A percentile compares a stretch with the other conserved stretches of the same genome.
phyloP scores from a whole-genome alignment of 2,113 vertebrate genomes.

The Callorhinus ursinus region DNA sequence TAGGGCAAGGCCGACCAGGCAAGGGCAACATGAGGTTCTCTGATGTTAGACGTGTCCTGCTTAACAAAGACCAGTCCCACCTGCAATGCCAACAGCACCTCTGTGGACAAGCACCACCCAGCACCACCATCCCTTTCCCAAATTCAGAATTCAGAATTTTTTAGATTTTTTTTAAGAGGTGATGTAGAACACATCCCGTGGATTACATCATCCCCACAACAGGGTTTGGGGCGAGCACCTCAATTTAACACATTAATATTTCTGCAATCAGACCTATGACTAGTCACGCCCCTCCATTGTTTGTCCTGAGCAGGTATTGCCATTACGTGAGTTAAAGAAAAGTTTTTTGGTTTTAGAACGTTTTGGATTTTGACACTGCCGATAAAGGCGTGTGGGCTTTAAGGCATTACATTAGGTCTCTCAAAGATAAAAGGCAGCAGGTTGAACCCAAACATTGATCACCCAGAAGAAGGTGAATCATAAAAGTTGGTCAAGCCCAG shows the following conservation, averaged over 20 bases:
- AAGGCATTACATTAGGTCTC: background rate
- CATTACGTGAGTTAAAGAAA: background rate
- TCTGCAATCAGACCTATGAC: background rate
- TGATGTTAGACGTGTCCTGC: too few relatives aligned
- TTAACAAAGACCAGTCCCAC: background rate
- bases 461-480: background rate
- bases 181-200: background rate
- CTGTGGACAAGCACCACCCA: background rate
- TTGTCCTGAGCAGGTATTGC: background rate
- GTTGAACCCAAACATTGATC: background rate
- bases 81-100: background rate
- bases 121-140: background rate
- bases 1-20: background rate
- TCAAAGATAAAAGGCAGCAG: background rate
- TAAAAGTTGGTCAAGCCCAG: background rate
- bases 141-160: background rate
- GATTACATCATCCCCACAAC: background rate
- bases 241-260: background rate
- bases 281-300: background rate
- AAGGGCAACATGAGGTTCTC: background rate
- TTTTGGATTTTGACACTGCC: background rate
- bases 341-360: background rate
- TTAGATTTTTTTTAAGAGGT: background rate
- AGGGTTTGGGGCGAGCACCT: background rate
- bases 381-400: background rate